Conservation (phyloP, 2,113 vertebrate genomes). For the Leucopsar rothschildi region DNA sequence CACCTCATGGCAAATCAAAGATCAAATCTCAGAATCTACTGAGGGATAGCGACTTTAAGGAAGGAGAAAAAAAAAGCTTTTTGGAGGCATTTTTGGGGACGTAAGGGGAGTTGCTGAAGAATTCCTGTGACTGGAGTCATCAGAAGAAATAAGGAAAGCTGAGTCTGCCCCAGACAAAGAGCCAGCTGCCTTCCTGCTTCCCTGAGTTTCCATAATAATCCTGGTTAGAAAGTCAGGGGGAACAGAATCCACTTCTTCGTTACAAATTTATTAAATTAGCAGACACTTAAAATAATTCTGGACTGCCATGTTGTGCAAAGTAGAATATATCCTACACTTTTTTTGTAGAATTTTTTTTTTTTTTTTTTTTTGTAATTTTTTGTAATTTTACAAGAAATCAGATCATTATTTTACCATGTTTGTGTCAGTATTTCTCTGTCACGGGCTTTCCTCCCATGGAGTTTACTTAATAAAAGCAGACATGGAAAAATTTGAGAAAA, state of each 20-base stretch:
- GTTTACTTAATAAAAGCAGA: not conserved
- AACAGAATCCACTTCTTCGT: not conserved
- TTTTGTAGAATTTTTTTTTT: too few species aligned
- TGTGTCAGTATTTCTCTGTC: not conserved
- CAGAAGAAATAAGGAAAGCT: not conserved
- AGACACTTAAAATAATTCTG: not conserved
- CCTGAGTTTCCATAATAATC: not conserved
- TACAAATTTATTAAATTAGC: not conserved
- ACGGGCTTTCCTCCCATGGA: rapidly evolving
- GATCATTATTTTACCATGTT: rapidly evolving
- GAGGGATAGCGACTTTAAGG: rapidly evolving
- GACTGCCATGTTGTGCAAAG: not conserved
- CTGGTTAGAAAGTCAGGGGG: not conserved
- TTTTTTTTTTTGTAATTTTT: too few species aligned
- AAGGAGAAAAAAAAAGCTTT: not conserved
- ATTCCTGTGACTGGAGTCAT: not conserved
- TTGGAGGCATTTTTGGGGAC: not conserved
- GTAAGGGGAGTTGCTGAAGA: not conserved
- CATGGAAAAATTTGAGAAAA: not conserved
- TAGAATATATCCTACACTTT: not conserved
- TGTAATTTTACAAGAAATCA: not conserved
- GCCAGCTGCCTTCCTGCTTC: not conserved
- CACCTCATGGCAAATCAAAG: not conserved
- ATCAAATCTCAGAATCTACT: not conserved
- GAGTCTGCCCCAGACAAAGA: not conserved